A percentile compares a stretch with the other conserved stretches of the same genome.
Evolutionary conservation across 2,113 vertebrate genomes (phyloP).

Genomic region (Phylloscopus trochiloides): DNA sequence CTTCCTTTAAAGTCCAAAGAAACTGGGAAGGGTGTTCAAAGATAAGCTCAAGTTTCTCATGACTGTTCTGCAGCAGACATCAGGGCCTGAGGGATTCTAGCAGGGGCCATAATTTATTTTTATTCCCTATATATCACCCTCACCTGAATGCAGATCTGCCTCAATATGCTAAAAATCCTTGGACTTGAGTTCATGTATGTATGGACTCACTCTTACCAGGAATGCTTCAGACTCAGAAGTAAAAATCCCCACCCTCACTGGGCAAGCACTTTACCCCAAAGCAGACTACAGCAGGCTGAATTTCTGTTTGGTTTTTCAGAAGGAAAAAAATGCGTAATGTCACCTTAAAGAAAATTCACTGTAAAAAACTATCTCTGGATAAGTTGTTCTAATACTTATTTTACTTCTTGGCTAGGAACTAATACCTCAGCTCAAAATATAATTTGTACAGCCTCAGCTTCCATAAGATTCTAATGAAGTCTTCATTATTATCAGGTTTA

Average conservation of each 20-base stretch:
- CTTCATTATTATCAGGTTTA: not conserved
- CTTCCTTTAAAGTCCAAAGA: not conserved
- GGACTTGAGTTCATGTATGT: not conserved
- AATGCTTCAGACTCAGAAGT: not conserved
- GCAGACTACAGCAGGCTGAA: not conserved
- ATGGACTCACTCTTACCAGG: rapidly evolving
- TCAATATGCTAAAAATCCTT: not conserved
- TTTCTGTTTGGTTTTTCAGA: not conserved
- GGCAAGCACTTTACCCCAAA: not conserved
- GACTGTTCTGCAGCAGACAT: not conserved
- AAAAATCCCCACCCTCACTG: not conserved
- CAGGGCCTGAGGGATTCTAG: not conserved
- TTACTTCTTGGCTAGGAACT: not conserved
- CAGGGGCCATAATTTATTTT: not conserved
- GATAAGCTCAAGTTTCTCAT: not conserved
- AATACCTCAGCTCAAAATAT: not conserved
- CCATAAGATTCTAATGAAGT: not conserved
- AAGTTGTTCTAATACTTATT: not conserved
- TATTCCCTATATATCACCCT: not conserved
- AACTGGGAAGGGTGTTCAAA: not conserved
- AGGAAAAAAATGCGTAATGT: not conserved
- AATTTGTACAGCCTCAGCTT: not conserved
- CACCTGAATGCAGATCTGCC: not conserved
- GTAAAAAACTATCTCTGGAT: not conserved
- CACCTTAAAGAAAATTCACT: not conserved